These are phyloP conservation scores for Temnothorax rugatulus DNA, from an alignment of 2,888 invertebrate genomes.

Conservation along the genomic window DNA sequence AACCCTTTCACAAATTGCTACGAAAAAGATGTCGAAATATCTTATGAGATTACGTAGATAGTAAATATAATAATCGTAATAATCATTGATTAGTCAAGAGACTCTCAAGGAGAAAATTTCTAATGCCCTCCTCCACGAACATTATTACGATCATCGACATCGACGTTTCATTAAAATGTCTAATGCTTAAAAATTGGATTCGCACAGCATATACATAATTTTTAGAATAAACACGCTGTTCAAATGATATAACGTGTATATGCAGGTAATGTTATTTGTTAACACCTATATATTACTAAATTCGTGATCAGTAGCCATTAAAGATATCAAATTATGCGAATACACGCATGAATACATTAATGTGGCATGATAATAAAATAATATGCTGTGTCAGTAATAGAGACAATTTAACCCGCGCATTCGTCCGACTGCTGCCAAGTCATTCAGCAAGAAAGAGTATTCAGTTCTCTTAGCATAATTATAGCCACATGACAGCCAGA, in stretches of 20 bases:
- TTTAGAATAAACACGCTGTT: neutral
- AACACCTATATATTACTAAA: neutral
- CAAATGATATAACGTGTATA: neutral
- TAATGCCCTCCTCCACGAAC: neutral
- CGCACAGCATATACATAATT: neutral
- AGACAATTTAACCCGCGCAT: slow-evolving; percentile 27
- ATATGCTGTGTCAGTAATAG: slow-evolving; percentile 32
- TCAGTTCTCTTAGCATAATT: slow-evolving; percentile 35
- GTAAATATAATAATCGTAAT: neutral
- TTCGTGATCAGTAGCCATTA: neutral
- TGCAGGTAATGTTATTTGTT: neutral
- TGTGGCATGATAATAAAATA: slow-evolving; percentile 19
- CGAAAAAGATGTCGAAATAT: neutral
- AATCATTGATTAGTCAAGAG: neutral
- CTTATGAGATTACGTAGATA: neutral
- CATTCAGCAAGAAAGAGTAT: slow-evolving; percentile 24
- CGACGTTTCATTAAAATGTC: neutral
- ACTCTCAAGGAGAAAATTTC: neutral
- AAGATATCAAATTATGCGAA: slow-evolving; percentile 10
- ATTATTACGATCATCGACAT: neutral
- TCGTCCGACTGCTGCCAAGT: slow-evolving; percentile 17
- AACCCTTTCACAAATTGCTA: neutral
- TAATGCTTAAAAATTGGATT: neutral
- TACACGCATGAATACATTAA: neutral
- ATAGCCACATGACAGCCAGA: slow-evolving; percentile 43